Evolutionary conservation across 2,797 vertebrate species (phyloP).

Genomic region (Scarus forsteni): DNA sequence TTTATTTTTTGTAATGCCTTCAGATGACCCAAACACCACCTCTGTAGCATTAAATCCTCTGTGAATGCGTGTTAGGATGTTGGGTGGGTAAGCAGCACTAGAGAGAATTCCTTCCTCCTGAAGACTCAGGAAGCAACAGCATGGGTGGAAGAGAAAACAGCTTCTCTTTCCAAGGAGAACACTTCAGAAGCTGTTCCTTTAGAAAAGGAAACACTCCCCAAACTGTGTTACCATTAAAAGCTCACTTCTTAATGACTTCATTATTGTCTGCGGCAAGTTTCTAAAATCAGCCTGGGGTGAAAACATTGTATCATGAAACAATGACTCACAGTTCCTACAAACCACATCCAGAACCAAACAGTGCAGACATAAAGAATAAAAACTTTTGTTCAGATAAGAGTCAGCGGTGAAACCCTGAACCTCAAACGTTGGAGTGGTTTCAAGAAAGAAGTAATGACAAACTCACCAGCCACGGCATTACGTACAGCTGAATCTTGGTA

Average conservation of each 20-base stretch:
- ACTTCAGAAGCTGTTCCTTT: constrained; percentile 58
- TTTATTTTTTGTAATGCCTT: too few species aligned
- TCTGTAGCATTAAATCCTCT: constrained; percentile 2
- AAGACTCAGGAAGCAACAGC: constrained; percentile 73
- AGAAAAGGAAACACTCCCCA: constrained; percentile 57
- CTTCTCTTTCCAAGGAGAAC: constrained; percentile 68
- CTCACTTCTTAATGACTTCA: constrained; percentile 37
- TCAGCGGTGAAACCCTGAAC: constrained; percentile 13
- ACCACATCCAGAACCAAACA: too few species aligned
- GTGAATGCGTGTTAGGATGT: constrained; percentile 46
- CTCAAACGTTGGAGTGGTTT: constrained; percentile 13
- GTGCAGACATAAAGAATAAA: too few species aligned
- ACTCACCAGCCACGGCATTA: too few species aligned
- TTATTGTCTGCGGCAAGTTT: constrained; percentile 41
- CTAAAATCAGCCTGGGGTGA: constrained; percentile 33
- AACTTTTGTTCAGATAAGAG: too few species aligned
- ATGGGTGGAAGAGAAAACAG: constrained; percentile 73
- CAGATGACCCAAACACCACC: not conserved
- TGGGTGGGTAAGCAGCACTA: constrained; percentile 59
- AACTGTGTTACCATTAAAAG: constrained; percentile 39
- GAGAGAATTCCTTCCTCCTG: constrained; percentile 76
- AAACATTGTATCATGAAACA: not conserved
- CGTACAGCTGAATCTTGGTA: too few species aligned
- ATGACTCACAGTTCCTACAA: too few species aligned
- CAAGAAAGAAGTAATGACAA: constrained; percentile 8